phyloP scores from a whole-genome alignment of 2,888 invertebrate genomes.

The Dorcus hopei region DNA sequence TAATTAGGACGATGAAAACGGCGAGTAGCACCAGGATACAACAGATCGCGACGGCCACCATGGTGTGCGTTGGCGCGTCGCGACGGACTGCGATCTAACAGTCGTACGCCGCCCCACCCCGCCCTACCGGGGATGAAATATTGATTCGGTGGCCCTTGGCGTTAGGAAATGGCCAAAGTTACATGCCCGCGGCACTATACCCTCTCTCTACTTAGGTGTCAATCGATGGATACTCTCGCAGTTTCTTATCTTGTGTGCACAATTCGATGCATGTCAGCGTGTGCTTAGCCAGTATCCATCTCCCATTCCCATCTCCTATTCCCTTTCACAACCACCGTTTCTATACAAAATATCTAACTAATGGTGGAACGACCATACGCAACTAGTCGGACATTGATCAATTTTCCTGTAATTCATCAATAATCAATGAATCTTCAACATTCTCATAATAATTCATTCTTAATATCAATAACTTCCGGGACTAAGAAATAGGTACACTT shows the following conservation, averaged over 20 bases:
- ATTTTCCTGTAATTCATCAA: too few relatives aligned
- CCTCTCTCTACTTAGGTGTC: slow-evolving; percentile 21
- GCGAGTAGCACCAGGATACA: slow-evolving; percentile 77
- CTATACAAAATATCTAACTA: too few relatives aligned
- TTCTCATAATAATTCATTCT: too few relatives aligned
- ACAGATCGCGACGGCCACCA: slow-evolving; percentile 82
- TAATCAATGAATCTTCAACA: too few relatives aligned
- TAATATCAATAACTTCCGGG: too few relatives aligned
- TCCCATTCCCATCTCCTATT: too few relatives aligned
- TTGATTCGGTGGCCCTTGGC: slow-evolving; percentile 39
- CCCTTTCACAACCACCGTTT: too few relatives aligned
- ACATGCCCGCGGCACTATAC: slow-evolving; percentile 17
- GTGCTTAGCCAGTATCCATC: background rate
- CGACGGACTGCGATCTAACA: slow-evolving; percentile 23
- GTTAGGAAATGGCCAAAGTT: slow-evolving; percentile 37
- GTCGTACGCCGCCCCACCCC: slow-evolving; percentile 42
- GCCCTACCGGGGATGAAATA: slow-evolving; percentile 47
- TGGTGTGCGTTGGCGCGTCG: slow-evolving; percentile 45
- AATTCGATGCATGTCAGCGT: slow-evolving; percentile 14
- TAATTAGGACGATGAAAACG: slow-evolving; percentile 79
- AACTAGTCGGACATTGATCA: too few relatives aligned
- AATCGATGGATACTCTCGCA: slow-evolving; percentile 23
- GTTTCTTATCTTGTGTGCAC: slow-evolving; percentile 16
- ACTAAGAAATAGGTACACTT: too few relatives aligned
- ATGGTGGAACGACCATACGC: too few relatives aligned